Evolutionary conservation across 2,888 invertebrate genomes (phyloP).

Genomic region (Drosophila gaucha): DNA sequence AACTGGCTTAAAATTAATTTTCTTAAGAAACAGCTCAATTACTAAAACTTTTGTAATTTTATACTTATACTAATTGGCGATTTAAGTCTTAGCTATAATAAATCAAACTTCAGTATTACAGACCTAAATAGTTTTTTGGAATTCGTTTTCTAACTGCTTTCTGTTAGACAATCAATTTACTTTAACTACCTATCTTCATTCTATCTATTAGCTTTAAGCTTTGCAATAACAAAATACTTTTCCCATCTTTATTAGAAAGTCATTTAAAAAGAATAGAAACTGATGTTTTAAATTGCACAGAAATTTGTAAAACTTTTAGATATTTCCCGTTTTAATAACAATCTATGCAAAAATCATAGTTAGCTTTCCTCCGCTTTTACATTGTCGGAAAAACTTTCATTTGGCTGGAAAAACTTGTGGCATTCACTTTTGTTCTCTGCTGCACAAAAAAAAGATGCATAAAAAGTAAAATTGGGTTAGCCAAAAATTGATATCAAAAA

Average conservation of each 20-base stretch:
- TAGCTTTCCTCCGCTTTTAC: slow-evolving; percentile 29
- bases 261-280: too few relatives aligned
- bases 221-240: background rate
- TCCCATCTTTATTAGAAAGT: background rate
- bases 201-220: background rate
- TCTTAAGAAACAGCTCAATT: background rate
- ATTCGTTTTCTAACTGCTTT: background rate
- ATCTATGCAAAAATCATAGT: slow-evolving; percentile 29
- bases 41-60: background rate
- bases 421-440: slow-evolving; percentile 55
- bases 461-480: slow-evolving; percentile 44
- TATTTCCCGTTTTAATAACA: slow-evolving; percentile 34
- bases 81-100: background rate
- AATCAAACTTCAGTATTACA: slow-evolving; percentile 4
- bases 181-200: background rate
- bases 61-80: slow-evolving; percentile 7
- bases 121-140: background rate
- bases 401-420: slow-evolving; percentile 48
- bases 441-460: background rate
- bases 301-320: slow-evolving; percentile 16
- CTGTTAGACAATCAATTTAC: background rate
- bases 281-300: background rate
- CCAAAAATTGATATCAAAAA: slow-evolving; percentile 52
- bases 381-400: slow-evolving; percentile 44
- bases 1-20: background rate